phyloP scores from a whole-genome alignment of 2,797 vertebrate species.

The Coregonus ussuriensis region DNA sequence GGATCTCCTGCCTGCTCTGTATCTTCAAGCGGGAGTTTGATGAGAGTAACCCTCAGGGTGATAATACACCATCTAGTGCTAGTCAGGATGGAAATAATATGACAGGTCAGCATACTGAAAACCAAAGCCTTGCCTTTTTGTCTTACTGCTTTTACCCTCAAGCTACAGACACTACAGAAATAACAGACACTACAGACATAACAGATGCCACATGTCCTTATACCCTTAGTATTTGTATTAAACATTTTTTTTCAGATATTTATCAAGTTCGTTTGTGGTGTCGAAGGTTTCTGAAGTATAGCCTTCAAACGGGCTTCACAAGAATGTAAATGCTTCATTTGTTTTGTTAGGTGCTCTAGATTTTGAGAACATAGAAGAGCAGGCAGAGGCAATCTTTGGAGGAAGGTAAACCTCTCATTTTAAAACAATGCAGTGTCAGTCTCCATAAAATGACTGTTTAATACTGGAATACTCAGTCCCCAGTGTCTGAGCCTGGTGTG shows the following conservation, averaged over 20 bases:
- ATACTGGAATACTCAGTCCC: too few species aligned
- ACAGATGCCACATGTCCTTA: too few species aligned
- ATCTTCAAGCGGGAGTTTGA: slow-evolving; percentile 98
- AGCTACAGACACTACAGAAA: too few species aligned
- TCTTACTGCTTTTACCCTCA: too few species aligned
- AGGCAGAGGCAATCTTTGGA: slow-evolving; percentile 97
- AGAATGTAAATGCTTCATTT: neutral
- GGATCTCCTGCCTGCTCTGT: slow-evolving; percentile 97
- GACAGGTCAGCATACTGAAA: slow-evolving; percentile 71
- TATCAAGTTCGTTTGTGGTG: too few species aligned
- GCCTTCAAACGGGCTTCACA: neutral
- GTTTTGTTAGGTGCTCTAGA: slow-evolving; percentile 82
- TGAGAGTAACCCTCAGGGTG: slow-evolving; percentile 90
- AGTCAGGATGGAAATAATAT: slow-evolving; percentile 84
- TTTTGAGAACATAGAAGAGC: slow-evolving; percentile 97
- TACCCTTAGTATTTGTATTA: too few species aligned
- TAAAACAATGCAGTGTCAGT: neutral
- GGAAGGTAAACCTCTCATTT: slow-evolving; percentile 81
- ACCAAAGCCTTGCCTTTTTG: slow-evolving; percentile 25
- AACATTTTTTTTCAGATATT: too few species aligned
- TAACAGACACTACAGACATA: too few species aligned
- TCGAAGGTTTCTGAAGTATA: neutral
- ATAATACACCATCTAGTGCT: slow-evolving; percentile 58
- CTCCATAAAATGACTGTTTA: neutral
- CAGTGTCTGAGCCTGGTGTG: neutral